phyloP scores from a whole-genome alignment of 2,113 vertebrate species.

The Podiceps cristatus region DNA sequence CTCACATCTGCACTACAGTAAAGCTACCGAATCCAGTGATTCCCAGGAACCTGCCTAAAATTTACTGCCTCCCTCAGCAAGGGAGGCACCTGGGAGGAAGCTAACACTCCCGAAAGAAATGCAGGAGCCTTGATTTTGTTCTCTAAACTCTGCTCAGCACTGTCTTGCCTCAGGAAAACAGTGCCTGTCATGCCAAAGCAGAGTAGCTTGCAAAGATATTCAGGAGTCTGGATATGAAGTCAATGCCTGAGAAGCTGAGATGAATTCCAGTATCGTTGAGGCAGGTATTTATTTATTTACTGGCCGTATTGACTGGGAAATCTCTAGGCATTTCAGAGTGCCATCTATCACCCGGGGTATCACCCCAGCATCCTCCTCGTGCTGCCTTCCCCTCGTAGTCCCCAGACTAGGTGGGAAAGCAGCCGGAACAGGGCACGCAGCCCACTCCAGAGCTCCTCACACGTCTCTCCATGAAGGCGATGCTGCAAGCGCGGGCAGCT shows the following conservation, averaged over 20 bases:
- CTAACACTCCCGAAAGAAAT: neutral
- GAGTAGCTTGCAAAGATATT: neutral
- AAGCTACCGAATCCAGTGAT: neutral
- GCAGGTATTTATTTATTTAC: neutral
- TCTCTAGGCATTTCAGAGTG: neutral
- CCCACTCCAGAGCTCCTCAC: neutral
- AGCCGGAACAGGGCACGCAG: neutral
- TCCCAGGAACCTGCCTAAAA: neutral
- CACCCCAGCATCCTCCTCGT: neutral
- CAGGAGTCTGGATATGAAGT: neutral
- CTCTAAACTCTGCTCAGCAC: neutral
- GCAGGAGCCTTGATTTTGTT: neutral
- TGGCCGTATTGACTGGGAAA: neutral
- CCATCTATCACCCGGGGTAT: neutral
- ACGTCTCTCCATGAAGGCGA: neutral
- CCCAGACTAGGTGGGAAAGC: neutral
- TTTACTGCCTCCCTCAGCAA: neutral
- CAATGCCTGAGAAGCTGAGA: neutral
- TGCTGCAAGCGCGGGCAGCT: constrained; percentile 50
- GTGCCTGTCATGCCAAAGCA: neutral
- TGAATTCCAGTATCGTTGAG: neutral
- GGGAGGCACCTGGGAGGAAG: neutral
- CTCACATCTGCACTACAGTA: neutral
- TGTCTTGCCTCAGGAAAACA: neutral
- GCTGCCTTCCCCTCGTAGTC: neutral